Evolutionary conservation across 2,113 vertebrate genomes (phyloP).

Genomic region (Notarius lentiginosus): DNA sequence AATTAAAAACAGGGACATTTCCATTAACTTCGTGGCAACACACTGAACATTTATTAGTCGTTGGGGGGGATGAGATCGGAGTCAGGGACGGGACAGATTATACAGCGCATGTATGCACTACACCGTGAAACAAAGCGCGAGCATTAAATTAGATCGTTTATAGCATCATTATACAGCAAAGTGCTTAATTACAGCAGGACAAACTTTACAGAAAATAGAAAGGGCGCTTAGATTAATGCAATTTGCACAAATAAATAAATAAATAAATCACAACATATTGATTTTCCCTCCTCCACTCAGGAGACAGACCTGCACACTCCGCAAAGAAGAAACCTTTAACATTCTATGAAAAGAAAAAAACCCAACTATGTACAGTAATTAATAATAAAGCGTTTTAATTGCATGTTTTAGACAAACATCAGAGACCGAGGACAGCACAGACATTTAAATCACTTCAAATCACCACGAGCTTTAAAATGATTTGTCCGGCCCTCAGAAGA

Average conservation of each 20-base stretch:
- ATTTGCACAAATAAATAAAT: neutral
- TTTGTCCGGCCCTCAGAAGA: too few relatives aligned
- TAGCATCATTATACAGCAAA: too few relatives aligned
- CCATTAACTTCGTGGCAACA: neutral
- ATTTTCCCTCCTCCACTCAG: neutral
- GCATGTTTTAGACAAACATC: too few relatives aligned
- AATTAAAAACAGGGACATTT: neutral
- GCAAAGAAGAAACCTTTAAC: neutral
- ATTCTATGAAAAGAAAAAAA: neutral
- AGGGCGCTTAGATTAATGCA: neutral
- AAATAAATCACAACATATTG: neutral
- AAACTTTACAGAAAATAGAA: neutral
- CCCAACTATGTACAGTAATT: neutral
- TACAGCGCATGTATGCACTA: too few relatives aligned
- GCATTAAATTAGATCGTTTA: neutral
- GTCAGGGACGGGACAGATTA: neutral
- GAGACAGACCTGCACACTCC: neutral
- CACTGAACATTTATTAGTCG: neutral
- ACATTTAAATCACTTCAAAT: too few relatives aligned
- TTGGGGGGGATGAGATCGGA: accelerated
- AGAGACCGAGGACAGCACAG: too few relatives aligned
- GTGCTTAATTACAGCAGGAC: neutral
- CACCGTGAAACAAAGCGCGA: neutral
- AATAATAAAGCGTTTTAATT: neutral
- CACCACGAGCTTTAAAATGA: too few relatives aligned